These are phyloP conservation scores for Drosophila athabasca DNA, from an alignment of 1,140 invertebrate species.

Conservation along the genomic window DNA sequence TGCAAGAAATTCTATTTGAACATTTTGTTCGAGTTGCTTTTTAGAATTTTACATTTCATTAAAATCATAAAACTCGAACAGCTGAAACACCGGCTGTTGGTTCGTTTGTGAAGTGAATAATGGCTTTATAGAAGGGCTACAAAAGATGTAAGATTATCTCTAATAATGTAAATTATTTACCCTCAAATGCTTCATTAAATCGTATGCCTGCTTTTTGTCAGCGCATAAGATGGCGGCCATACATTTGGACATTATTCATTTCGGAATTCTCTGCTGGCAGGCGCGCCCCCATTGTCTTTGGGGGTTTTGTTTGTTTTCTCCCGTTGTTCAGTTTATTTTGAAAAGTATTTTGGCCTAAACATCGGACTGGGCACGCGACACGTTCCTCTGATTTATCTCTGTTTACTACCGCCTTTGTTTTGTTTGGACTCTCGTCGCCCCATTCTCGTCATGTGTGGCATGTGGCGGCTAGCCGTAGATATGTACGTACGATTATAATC, in stretches of 20 bases:
- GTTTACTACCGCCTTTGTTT: constrained; percentile 37
- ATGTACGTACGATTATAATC: neutral
- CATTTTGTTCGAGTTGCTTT: constrained; percentile 37
- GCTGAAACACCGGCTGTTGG: constrained; percentile 43
- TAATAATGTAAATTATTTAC: constrained; percentile 5
- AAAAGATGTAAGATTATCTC: too few species aligned
- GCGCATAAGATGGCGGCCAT: constrained; percentile 53
- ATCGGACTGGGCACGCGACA: constrained; percentile 60
- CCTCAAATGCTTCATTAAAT: constrained; percentile 2
- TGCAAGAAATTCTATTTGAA: constrained; percentile 61
- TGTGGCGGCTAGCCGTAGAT: constrained; percentile 2
- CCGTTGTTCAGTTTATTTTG: constrained; percentile 27
- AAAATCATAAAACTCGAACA: constrained; percentile 43
- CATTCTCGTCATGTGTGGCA: neutral
- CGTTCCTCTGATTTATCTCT: constrained; percentile 64
- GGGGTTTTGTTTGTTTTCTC: constrained; percentile 2
- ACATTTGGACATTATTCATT: constrained; percentile 52
- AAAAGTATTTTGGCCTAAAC: constrained; percentile 27
- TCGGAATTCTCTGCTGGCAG: constrained; percentile 28
- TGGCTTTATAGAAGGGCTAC: too few species aligned
- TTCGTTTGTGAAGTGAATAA: constrained; percentile 16
- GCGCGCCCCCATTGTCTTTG: constrained; percentile 33
- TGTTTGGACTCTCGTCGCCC: constrained; percentile 4
- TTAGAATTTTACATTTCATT: constrained; percentile 67
- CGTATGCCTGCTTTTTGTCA: neutral